Evolutionary conservation across 2,113 vertebrate genomes (phyloP).

Genomic region (Corvus cornix): DNA sequence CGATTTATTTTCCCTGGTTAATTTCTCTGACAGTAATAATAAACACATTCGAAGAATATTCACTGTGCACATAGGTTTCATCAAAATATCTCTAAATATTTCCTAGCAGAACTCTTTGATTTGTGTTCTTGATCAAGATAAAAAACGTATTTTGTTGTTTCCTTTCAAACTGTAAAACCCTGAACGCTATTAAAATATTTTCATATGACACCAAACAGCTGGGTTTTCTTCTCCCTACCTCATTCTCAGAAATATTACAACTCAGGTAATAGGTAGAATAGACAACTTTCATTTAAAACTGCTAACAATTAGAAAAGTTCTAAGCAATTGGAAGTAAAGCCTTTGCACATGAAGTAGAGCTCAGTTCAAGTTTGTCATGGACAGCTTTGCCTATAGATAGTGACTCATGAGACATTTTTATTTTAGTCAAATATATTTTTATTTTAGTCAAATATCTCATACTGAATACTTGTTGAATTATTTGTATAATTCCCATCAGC

Average conservation of each 20-base stretch:
- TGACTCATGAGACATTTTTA: background rate
- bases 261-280: background rate
- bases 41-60: background rate
- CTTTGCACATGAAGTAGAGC: background rate
- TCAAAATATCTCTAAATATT: background rate
- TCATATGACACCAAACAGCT: background rate
- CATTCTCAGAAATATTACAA: background rate
- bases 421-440: background rate
- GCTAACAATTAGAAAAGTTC: background rate
- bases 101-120: background rate
- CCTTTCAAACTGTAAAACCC: background rate
- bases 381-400: background rate
- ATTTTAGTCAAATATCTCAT: background rate
- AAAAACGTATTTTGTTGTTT: background rate
- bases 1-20: background rate
- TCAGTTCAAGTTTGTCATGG: background rate
- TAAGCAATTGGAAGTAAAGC: background rate
- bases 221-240: background rate
- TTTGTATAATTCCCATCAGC: background rate
- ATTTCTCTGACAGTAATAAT: background rate
- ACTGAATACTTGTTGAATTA: background rate
- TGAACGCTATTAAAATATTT: background rate
- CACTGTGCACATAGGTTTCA: background rate
- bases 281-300: background rate
- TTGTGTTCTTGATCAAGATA: background rate